A percentile compares a stretch with the other conserved stretches of the same genome.
These are phyloP conservation scores for Rhingia rostrata DNA, from an alignment of 2,888 invertebrate species.

Conservation along the genomic window DNA sequence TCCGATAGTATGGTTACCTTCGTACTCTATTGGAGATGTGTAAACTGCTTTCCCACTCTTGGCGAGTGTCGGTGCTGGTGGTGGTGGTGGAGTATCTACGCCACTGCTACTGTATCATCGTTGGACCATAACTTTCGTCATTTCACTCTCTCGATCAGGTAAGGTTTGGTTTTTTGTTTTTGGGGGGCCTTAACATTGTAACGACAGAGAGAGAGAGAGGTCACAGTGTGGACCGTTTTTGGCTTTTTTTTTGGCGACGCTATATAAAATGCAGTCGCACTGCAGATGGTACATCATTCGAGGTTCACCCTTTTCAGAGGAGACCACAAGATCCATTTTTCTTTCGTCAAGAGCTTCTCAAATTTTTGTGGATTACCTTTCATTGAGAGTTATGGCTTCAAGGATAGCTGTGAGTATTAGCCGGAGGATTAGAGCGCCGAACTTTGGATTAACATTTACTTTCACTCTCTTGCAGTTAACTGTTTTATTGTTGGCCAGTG, in stretches of 20 bases:
- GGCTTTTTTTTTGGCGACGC: conserved; percentile 69
- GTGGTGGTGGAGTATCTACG: conserved; percentile 46
- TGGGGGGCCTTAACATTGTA: conserved; percentile 38
- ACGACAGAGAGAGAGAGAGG: conserved; percentile 64
- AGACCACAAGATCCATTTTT: conserved; percentile 32
- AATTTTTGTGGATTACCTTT: conserved; percentile 64
- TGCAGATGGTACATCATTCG: conserved; percentile 73
- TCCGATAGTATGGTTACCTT: conserved; percentile 21
- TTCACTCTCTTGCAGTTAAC: conserved; percentile 60
- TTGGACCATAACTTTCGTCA: conserved; percentile 67
- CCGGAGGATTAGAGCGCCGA: conserved; percentile 8
- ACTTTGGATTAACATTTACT: conserved; percentile 44
- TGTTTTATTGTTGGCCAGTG: conserved; percentile 58
- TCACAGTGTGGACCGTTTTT: conserved; percentile 65
- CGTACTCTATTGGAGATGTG: conserved; percentile 63
- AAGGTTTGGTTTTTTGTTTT: too few species aligned
- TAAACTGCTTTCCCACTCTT: conserved; percentile 62
- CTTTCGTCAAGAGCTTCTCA: conserved; percentile 41
- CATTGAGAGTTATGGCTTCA: conserved; percentile 61
- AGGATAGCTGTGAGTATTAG: conserved; percentile 69
- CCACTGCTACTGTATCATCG: conserved; percentile 30
- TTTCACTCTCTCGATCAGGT: conserved; percentile 62
- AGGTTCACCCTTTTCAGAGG: conserved; percentile 70
- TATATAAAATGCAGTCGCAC: conserved; percentile 72
- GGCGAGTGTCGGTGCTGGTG: conserved; percentile 23